Conservation (phyloP, 2,888 invertebrate species). For the Miltochrista miniata region DNA sequence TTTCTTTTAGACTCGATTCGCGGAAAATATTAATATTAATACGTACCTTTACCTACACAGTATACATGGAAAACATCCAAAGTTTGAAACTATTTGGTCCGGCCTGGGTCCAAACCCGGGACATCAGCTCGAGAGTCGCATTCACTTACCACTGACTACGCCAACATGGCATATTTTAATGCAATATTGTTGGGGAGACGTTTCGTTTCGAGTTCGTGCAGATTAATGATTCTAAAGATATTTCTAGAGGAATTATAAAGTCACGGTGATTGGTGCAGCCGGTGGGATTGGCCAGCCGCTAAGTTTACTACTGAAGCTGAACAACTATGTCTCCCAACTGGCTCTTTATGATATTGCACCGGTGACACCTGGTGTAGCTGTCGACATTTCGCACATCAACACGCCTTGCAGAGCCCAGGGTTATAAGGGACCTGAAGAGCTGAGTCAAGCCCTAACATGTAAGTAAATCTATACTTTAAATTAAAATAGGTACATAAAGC, state of each 20-base stretch:
- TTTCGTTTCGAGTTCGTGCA: background rate
- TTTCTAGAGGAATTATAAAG: conserved; percentile 91
- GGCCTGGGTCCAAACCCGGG: too few species aligned
- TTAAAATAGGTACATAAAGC: background rate
- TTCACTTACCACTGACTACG: too few species aligned
- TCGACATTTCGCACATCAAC: conserved; percentile 98
- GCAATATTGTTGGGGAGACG: too few species aligned
- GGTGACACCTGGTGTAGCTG: conserved; percentile 97
- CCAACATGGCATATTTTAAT: background rate
- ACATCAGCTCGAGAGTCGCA: too few species aligned
- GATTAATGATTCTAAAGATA: background rate
- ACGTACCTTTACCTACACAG: too few species aligned
- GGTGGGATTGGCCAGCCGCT: conserved; percentile 99
- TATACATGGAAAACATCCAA: too few species aligned
- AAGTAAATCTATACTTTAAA: background rate
- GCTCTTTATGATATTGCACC: conserved; percentile 93
- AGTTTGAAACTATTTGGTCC: too few species aligned
- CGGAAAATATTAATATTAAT: too few species aligned
- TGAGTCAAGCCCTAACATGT: conserved; percentile 86
- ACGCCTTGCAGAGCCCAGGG: conserved; percentile 91
- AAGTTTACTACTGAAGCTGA: conserved; percentile 95
- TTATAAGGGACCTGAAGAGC: conserved; percentile 89
- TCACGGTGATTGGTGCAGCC: conserved; percentile 97
- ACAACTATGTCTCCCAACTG: conserved; percentile 92
- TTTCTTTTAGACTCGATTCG: too few species aligned